These are phyloP conservation scores for Pipistrellus kuhlii DNA, from an alignment of 2,797 vertebrate species.

Conservation along the genomic window DNA sequence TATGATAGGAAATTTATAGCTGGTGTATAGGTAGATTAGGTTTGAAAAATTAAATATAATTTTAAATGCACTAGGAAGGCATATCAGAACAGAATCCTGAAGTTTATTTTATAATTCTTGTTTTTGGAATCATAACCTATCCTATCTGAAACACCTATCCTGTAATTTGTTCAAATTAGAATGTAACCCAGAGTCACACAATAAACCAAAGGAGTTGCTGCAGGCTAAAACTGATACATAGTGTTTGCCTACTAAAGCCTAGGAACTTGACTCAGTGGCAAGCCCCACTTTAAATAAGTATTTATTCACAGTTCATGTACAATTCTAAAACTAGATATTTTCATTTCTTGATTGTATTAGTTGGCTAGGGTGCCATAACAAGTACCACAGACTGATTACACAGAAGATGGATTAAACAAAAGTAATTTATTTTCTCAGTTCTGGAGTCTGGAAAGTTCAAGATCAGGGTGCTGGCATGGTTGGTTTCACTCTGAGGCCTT, in stretches of 20 bases:
- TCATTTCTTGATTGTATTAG: background rate
- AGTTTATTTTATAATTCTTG: background rate
- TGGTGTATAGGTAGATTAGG: background rate
- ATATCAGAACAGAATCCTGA: constrained; percentile 22
- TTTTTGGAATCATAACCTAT: background rate
- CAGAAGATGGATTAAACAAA: background rate
- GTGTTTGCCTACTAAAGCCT: background rate
- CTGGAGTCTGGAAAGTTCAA: background rate
- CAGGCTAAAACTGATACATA: background rate
- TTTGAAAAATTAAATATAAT: background rate
- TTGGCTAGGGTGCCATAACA: background rate
- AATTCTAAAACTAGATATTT: background rate
- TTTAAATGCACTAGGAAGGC: background rate
- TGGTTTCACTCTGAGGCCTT: background rate
- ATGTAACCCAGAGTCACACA: background rate
- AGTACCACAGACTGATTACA: background rate
- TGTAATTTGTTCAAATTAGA: background rate
- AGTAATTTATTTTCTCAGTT: constrained; percentile 28
- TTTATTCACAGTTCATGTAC: background rate
- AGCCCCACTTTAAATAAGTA: background rate
- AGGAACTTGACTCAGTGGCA: background rate
- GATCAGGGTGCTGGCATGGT: no score
- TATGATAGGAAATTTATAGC: background rate
- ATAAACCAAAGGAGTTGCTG: background rate
- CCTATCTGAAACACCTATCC: background rate